Percentiles rank a stretch among this genome's conserved stretches.
Evolutionary conservation across 2,888 invertebrate genomes (phyloP).

Genomic region (Lasioglossum figueresi): DNA sequence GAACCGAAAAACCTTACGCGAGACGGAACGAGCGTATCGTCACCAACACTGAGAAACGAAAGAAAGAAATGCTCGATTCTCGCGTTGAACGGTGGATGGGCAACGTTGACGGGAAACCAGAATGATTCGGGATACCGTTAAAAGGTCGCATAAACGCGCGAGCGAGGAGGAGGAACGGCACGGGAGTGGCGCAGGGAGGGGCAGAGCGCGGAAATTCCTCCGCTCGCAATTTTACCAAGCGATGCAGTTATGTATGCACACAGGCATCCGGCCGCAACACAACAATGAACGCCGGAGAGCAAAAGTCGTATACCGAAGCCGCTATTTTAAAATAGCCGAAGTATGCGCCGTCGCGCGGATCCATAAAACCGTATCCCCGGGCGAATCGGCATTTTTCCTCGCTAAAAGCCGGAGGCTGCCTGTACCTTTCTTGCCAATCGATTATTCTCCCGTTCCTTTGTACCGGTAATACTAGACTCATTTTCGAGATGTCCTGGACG

Average conservation of each 20-base stretch:
- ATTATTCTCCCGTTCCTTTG: constrained; percentile 22
- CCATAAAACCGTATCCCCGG: constrained; percentile 37
- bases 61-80: constrained; percentile 33
- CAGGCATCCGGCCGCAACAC: constrained; percentile 35
- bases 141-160: constrained; percentile 50
- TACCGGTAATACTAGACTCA: neutral
- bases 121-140: constrained; percentile 58
- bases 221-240: constrained; percentile 51
- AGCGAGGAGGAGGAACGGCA: constrained; percentile 4
- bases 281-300: constrained; percentile 53
- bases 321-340: constrained; percentile 52
- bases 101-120: constrained; percentile 50
- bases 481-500: neutral
- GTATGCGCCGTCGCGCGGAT: constrained; percentile 41
- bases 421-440: constrained; percentile 22
- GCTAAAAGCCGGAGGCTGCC: constrained; percentile 12
- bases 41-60: neutral
- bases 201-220: constrained; percentile 32
- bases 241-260: constrained; percentile 53
- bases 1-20: no score
- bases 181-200: constrained; percentile 7
- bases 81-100: constrained; percentile 28
- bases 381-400: constrained; percentile 41
- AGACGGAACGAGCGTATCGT: no score
- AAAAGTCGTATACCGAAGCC: constrained; percentile 48